Percentiles rank a stretch among this genome's conserved stretches.
Conservation (phyloP, 1,140 invertebrate genomes). For the Atta colombica region DNA sequence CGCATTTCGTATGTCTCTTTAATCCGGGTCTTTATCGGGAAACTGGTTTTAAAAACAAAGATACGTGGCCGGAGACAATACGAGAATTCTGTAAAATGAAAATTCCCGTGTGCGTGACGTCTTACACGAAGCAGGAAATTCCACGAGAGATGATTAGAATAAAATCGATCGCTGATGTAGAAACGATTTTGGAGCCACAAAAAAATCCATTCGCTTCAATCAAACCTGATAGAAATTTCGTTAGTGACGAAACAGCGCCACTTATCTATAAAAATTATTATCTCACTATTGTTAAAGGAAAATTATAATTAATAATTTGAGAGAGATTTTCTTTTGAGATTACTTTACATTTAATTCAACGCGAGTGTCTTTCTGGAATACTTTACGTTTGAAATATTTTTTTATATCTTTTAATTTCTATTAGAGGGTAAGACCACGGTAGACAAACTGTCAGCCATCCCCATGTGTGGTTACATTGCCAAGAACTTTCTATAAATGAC, state of each 20-base stretch:
- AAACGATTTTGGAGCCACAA: conserved; percentile 86
- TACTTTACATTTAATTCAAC: neutral
- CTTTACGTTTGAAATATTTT: neutral
- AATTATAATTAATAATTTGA: conserved; percentile 12
- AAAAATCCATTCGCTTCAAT: conserved; percentile 89
- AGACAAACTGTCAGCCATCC: too few relatives aligned
- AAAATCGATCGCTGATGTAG: conserved; percentile 83
- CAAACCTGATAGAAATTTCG: conserved; percentile 91
- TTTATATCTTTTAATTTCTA: conserved; percentile 8
- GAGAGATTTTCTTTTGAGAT: neutral
- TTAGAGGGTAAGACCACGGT: too few relatives aligned
- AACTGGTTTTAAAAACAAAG: conserved; percentile 88
- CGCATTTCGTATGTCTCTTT: conserved; percentile 90
- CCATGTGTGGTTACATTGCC: too few relatives aligned
- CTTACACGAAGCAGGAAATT: conserved; percentile 89
- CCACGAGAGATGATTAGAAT: conserved; percentile 88
- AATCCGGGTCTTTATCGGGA: conserved; percentile 90
- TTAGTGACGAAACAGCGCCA: conserved; percentile 90
- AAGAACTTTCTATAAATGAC: too few relatives aligned
- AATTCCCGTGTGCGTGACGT: conserved; percentile 89
- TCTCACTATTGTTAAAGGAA: conserved; percentile 78
- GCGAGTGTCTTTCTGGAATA: neutral
- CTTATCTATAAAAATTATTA: conserved; percentile 92
- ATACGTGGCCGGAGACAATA: conserved; percentile 90
- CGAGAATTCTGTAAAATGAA: conserved; percentile 83